Evolutionary conservation across 64 coral and sea anemone genomes (phyloP), one percentile per base, ranked within the genome.

Genomic region (Astreopora myriophthalma): DNA sequence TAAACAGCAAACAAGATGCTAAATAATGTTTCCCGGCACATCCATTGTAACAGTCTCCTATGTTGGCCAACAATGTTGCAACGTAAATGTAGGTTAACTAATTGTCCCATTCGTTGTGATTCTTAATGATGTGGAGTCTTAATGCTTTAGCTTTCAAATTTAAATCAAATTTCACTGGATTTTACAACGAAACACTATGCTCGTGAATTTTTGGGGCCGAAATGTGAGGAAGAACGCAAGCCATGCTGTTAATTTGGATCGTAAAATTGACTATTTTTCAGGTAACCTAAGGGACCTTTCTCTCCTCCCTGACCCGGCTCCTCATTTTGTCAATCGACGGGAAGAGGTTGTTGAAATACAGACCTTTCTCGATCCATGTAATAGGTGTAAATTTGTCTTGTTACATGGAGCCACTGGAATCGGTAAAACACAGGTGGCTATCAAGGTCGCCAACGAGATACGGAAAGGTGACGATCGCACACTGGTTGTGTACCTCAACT

Each of bases 271-370:
- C 17, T 16, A 1, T 16, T 73, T 72, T 58, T n/a, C 79, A 83
- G 79, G 28, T 38, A 22, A 8, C 48, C 7, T 14, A 9, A 57
- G 30, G 31, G 1, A 60, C 34, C 5, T 32, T 0, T 80, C 76
- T 29, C 48, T 34, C 8, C 76, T 80, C 1, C 76, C 76, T 10
- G 29, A 58, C 7, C 22, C 76, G 19, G 4, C 58, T 13, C 76
- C 76, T 17, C 76, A 80, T 80, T 80, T 80, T 30, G 76, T 80
- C 29, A 57, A 17, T 60, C 76, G 76, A 20, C 27, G n/a, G 16
- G 2, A 34, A 1, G 76, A 80, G 52, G 34, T 14, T 26, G 1
- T 34, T 8, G 3, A 11, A 14, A 60, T 80, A 8, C 13, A 1
- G 19, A 34, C 1, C 14, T 61, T 6, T 17, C 76, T 80, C 20